Percentiles rank a stretch among this genome's conserved stretches.
These are phyloP conservation scores for Pontoporia blainvillei DNA, from an alignment of 2,113 vertebrate genomes.

Conservation along the genomic window DNA sequence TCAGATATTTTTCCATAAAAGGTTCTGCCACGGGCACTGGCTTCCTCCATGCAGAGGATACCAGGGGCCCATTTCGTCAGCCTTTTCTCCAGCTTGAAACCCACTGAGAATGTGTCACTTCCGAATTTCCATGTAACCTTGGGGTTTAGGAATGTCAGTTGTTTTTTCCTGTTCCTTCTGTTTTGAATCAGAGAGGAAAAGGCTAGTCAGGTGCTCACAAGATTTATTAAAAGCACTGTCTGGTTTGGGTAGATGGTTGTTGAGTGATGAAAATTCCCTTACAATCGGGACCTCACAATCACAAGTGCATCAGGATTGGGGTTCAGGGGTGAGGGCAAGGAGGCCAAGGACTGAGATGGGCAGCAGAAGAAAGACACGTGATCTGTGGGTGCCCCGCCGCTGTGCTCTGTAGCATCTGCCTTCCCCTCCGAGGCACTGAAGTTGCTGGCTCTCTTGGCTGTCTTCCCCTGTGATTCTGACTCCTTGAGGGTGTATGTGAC, in stretches of 20 bases:
- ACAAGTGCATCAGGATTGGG: not conserved
- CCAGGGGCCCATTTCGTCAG: not conserved
- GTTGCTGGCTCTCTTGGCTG: not conserved
- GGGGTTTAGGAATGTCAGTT: conserved; percentile 45
- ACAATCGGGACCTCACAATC: not conserved
- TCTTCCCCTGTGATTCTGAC: not conserved
- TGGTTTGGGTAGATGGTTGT: not conserved
- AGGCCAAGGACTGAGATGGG: not conserved
- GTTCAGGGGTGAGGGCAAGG: not conserved
- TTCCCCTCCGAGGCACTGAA: not conserved
- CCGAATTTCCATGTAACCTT: conserved; percentile 21
- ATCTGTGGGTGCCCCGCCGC: rapidly evolving
- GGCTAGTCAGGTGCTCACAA: not conserved
- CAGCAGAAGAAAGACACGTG: not conserved
- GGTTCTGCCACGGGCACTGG: not conserved
- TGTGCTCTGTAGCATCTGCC: not conserved
- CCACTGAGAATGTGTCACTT: conserved; percentile 16
- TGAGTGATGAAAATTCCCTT: not conserved
- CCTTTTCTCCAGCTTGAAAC: not conserved
- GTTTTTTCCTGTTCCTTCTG: conserved; percentile 58
- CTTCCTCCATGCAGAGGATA: not conserved
- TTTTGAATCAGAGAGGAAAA: conserved; percentile 17
- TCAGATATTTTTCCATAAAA: not conserved
- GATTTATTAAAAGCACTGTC: not conserved
- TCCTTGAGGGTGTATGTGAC: not conserved